Evolutionary conservation across 2,113 vertebrate genomes (phyloP), one percentile per base, ranked within the genome.

Genomic region (Dissostichus mawsoni): DNA sequence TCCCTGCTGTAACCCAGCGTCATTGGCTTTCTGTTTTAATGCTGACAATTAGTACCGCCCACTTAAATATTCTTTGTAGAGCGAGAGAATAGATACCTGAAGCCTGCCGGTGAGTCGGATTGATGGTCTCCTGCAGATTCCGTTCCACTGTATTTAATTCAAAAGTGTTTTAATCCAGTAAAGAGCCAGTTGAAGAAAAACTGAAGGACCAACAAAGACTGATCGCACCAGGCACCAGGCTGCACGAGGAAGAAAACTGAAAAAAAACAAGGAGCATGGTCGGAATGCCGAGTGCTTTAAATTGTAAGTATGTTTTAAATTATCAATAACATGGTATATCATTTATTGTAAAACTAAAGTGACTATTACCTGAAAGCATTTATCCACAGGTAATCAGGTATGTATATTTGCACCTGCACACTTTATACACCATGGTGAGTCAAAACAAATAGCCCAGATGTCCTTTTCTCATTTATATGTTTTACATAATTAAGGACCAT

Each of bases 251-350:
- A n/a, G 64, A 75, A 52, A 76, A 58, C 55, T 50, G 47, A 25
- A 17, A 69, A 3, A 36, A 29, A 13, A 64, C 44, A 23, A 69
- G 76, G 75, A 84, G 68, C 73, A 94, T 94, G 92, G 92, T 94
- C 41, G 92, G 92, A 72, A 94, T 94, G 63, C 88, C 87, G 25
- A 85, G 83, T 71, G 81, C 80, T 76, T 92, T 88, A 70, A 89
- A 88, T 25, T 91, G 92, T 94, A 72, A 93, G 93, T 91, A 66
- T 8, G 50, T 44, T 73, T 75, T 41, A 16, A 57, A n/a, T 69
- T 7, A 5, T 12, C 1, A n/a, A n/a, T 68, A 41, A 65, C 33
- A 17, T 58, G 29, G 6, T 41, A 41, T 41, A 41, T 7, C 0
- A 41, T 41, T 1, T 7, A 41, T 41, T 41, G 1, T 41, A 41